phyloP scores from a whole-genome alignment of 1,140 invertebrate species.

The Panagrolaimus sp. region DNA sequence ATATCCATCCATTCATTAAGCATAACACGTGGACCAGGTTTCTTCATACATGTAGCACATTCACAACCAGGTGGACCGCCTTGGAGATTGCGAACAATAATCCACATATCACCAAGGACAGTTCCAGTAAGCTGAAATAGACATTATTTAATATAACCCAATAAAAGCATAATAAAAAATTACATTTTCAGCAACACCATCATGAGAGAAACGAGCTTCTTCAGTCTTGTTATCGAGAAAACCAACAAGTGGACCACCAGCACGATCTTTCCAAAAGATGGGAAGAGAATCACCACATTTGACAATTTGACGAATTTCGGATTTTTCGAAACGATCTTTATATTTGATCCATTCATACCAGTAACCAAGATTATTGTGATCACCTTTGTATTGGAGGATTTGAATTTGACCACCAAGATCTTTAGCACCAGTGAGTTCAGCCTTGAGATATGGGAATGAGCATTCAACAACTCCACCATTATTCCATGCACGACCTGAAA shows the following conservation, averaged over 20 bases:
- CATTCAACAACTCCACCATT: slow-evolving; percentile 39
- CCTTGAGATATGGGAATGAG: slow-evolving; percentile 40
- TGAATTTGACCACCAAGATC: slow-evolving; percentile 46
- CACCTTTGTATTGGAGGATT: slow-evolving; percentile 36
- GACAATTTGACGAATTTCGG: slow-evolving; percentile 15
- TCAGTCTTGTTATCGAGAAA: slow-evolving; percentile 45
- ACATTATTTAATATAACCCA: neutral
- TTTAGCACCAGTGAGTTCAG: slow-evolving; percentile 31
- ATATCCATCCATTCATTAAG: slow-evolving; percentile 43
- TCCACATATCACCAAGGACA: slow-evolving; percentile 19
- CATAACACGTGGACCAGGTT: slow-evolving; percentile 22
- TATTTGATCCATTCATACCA: slow-evolving; percentile 48
- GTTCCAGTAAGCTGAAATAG: slow-evolving; percentile 23
- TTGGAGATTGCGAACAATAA: slow-evolving; percentile 19
- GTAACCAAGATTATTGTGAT: slow-evolving; percentile 36
- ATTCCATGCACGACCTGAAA: slow-evolving; percentile 36
- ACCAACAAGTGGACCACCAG: slow-evolving; percentile 22
- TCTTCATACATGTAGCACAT: slow-evolving; percentile 32
- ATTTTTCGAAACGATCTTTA: slow-evolving; percentile 34
- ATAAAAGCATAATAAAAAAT: neutral
- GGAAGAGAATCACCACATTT: slow-evolving; percentile 38
- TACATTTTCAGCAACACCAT: slow-evolving; percentile 24
- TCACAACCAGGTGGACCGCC: slow-evolving; percentile 39
- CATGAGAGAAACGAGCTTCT: slow-evolving; percentile 29
- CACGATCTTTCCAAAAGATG: slow-evolving; percentile 31